Base-by-base conservation (phyloP, 2,797 vertebrate species). In the Antrozous pallidus region DNA sequence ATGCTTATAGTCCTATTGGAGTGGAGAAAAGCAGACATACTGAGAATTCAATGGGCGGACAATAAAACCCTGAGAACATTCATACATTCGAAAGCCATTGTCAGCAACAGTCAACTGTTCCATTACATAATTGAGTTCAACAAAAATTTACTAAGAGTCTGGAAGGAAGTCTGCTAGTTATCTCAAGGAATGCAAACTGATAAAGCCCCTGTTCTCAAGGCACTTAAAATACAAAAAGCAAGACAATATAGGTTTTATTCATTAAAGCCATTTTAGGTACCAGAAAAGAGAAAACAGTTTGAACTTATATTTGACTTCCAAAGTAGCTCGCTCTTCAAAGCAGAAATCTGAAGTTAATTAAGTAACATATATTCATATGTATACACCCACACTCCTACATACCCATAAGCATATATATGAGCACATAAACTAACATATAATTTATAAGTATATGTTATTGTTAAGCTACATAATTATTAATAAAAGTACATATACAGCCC, bases 111-210 rank as follows among this genome's bases (percentile, higher is more conserved):
- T 87, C 67, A 88, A 91, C 22, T 20, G 31, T 70, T 92, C 38
- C 58, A 86, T 92, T 85, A 89, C 24, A 58, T 94, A 90, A 94
- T 5, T 89, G 78, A 93, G 49, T 65, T 93, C 78, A 93, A 88
- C 40, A 95, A 65, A 91, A 40, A 74, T 81, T 93, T 69, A 92
- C 63, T 31, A 26, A 91, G 13, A 93, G 33, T 58, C 26, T 94
- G 73, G 24, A 51, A 84, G n/a, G 42, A 90, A 95, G 33, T 74
- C 38, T 28, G 1, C 20, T 69, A 75, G 4, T 87, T 67, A 78
- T 49, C 14, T 13, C 28, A 56, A 51, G 26, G n/a, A 93, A 89
- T 51, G 33, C 61, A 88, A 93, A 77, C 17, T 40, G 86, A 87
- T 88, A 84, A 92, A 91, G 13, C 4, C 6, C 14, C 3, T 54